These are phyloP conservation scores for Thyatira batis DNA, from an alignment of 2,888 invertebrate species.

Conservation along the genomic window DNA sequence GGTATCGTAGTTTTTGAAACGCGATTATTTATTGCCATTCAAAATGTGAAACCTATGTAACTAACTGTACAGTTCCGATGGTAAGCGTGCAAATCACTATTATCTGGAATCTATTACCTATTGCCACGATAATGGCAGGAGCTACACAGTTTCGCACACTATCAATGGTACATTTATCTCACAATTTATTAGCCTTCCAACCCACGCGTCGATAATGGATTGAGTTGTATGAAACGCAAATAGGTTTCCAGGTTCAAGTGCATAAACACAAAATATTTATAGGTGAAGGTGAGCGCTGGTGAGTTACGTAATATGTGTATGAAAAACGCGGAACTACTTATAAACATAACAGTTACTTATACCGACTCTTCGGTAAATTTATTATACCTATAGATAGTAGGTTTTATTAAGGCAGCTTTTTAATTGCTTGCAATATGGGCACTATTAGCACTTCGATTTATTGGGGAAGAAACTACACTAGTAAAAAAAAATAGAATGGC, in stretches of 20 bases:
- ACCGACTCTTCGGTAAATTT: no score
- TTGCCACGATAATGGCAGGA: constrained; percentile 22
- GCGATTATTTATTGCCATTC: neutral
- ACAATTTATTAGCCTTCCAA: constrained; percentile 46
- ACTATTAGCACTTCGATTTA: no score
- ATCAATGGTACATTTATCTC: constrained; percentile 41
- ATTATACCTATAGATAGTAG: no score
- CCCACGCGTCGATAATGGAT: constrained; percentile 47
- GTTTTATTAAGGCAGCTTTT: no score
- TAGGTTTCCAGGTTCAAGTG: constrained; percentile 49
- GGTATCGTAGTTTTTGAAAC: neutral
- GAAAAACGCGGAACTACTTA: neutral
- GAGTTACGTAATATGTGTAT: neutral
- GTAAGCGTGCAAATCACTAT: constrained; percentile 17
- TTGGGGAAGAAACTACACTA: no score
- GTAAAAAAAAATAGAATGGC: no score
- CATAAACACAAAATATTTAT: constrained; percentile 38
- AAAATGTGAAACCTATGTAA: neutral
- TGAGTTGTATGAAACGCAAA: constrained; percentile 36
- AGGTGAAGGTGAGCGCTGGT: constrained; percentile 27
- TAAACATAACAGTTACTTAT: neutral
- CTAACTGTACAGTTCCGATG: neutral
- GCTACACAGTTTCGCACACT: constrained; percentile 33
- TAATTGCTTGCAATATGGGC: no score
- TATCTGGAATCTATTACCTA: constrained; percentile 30